Evolutionary conservation across 2,113 vertebrate species (phyloP), one percentile per base, ranked within the genome.

Genomic region (Catagonus wagneri): DNA sequence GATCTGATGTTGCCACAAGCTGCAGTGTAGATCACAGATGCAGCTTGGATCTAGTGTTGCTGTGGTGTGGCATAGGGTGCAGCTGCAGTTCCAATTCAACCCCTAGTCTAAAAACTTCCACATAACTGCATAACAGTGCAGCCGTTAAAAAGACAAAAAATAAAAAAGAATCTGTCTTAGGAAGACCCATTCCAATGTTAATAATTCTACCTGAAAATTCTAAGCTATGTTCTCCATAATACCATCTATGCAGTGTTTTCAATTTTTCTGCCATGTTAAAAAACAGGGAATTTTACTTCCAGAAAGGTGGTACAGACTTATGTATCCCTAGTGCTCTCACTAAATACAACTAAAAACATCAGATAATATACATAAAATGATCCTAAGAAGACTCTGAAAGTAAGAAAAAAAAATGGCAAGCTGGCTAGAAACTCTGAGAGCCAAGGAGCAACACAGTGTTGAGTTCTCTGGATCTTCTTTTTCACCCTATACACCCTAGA

Each of bases 121-220:
- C 8, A 8, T 44, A 44, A 44, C 44, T 44, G 44, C 44, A 44
- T 44, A 44, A 44, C 44, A 44, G 44, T 44, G 44, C 44, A 44
- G 44, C 44, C 44, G 8, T 44, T 44, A 44, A 44, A 8, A 44
- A 44, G 44, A 44, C 4, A 44, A 44, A 44, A 44, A 44, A 44
- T 44, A 44, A 44, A 44, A 44, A 50, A 95, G 39, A 94, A 78
- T 89, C 88, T 85, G 56, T 89, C 52, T 95, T 95, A 84, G 52
- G 83, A 93, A 95, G 89, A 95, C 44, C 34, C 44, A 90, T 20
- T 61, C 56, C 81, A 89, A 65, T 89, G 50, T 95, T 93, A 95
- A 39, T 71, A 91, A 96, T 89, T 88, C 50, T 52, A 89, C 58
- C 20, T 34, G 44, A 29, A 88, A 80, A 92, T 69, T 71, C 44